A percentile compares a stretch with the other conserved stretches of the same genome.
These are phyloP conservation scores for Subacronicta megacephala DNA, from an alignment of 2,888 invertebrate species.

Conservation along the genomic window DNA sequence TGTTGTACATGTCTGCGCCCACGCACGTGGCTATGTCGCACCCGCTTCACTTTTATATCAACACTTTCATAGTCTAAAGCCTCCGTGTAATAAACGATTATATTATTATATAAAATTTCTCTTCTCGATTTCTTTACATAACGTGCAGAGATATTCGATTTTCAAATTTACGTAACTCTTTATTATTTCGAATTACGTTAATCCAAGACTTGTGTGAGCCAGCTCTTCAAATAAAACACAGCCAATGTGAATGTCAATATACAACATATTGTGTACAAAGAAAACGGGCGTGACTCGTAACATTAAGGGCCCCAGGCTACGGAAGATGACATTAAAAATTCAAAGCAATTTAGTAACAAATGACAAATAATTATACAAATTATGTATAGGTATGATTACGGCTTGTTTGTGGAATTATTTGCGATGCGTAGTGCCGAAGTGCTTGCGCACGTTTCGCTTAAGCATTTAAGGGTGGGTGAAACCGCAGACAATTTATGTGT, in stretches of 20 bases:
- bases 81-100: conserved; percentile 27
- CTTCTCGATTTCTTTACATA: conserved; percentile 8
- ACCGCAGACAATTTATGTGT: conserved; percentile 79
- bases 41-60: conserved; percentile 55
- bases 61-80: conserved; percentile 27
- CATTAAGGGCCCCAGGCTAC: conserved; percentile 63
- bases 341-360: conserved; percentile 67
- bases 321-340: conserved; percentile 70
- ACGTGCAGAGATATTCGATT: background rate
- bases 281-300: conserved; percentile 38
- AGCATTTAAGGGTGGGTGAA: conserved; percentile 73
- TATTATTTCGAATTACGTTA: background rate
- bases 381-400: conserved; percentile 65
- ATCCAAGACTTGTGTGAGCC: background rate
- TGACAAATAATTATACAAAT: conserved; percentile 74
- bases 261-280: conserved; percentile 24
- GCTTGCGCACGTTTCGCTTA: conserved; percentile 67
- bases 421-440: conserved; percentile 66
- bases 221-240: too few species aligned
- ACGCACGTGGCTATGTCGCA: conserved; percentile 65
- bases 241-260: background rate
- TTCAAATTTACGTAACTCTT: conserved; percentile 7
- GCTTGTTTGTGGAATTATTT: conserved; percentile 72
- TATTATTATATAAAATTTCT: conserved; percentile 31
- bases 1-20: conserved; percentile 81